phyloP scores from a whole-genome alignment of 2,113 vertebrate genomes.

The Paramisgurnus dabryanus region DNA sequence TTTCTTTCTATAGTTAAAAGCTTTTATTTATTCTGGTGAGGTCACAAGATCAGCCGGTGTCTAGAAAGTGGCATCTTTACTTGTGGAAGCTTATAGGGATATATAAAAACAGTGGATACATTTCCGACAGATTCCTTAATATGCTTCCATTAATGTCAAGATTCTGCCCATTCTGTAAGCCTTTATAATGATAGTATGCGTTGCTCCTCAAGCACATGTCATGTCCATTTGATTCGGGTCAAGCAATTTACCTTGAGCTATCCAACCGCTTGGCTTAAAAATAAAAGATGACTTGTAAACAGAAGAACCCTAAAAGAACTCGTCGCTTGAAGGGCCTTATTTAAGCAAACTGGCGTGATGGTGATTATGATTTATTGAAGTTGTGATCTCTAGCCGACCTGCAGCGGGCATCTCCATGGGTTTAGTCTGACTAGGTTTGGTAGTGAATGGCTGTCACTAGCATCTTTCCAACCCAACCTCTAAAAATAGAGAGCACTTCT shows the following conservation, averaged over 20 bases:
- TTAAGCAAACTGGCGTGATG: slow-evolving; percentile 13
- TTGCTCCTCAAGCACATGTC: neutral
- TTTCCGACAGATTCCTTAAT: neutral
- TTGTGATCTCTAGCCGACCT: slow-evolving; percentile 30
- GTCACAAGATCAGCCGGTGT: neutral
- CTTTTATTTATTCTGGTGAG: neutral
- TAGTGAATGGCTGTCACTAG: slow-evolving; percentile 63
- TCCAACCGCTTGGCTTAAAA: slow-evolving; percentile 6
- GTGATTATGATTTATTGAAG: slow-evolving; percentile 28
- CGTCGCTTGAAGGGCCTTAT: neutral
- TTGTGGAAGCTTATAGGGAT: neutral
- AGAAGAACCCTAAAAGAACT: slow-evolving; percentile 10
- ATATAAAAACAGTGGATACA: neutral
- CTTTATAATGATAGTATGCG: neutral
- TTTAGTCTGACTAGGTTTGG: slow-evolving; percentile 39
- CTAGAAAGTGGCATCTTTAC: neutral
- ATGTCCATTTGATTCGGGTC: slow-evolving; percentile 21
- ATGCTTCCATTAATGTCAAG: neutral
- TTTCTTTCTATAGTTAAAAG: neutral
- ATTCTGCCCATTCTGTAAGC: neutral
- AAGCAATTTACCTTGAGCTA: slow-evolving; percentile 28
- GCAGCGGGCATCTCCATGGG: neutral
- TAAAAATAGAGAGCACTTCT: slow-evolving; percentile 67
- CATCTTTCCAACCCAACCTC: slow-evolving; percentile 62
- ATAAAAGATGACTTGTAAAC: slow-evolving; percentile 19